phyloP scores from a whole-genome alignment of 2,888 invertebrate genomes.

The Tyria jacobaeae region DNA sequence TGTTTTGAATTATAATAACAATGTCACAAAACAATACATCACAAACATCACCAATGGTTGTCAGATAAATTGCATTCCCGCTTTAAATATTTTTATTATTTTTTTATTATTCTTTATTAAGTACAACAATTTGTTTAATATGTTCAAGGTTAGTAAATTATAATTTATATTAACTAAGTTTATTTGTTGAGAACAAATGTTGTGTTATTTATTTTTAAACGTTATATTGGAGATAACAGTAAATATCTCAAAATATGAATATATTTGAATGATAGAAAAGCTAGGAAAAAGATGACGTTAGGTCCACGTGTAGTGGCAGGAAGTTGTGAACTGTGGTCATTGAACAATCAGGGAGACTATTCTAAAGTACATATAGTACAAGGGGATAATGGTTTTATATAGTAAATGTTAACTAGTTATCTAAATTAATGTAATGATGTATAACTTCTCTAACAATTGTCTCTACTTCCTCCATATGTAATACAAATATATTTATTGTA shows the following conservation, averaged over 20 bases:
- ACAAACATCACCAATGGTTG: constrained; percentile 34
- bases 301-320: not conserved
- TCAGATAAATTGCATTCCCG: constrained; percentile 54
- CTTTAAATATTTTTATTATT: constrained; percentile 34
- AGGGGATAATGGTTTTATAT: constrained; percentile 15
- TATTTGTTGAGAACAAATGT: constrained; percentile 43
- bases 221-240: constrained; percentile 29
- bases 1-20: constrained; percentile 6
- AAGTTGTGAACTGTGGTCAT: not conserved
- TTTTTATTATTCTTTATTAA: constrained; percentile 37
- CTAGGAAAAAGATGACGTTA: not conserved
- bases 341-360: constrained; percentile 18
- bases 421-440: constrained; percentile 11
- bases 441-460: not conserved
- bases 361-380: constrained; percentile 17
- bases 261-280: not conserved
- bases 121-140: constrained; percentile 7
- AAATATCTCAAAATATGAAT: constrained; percentile 25
- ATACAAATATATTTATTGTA: constrained; percentile 19
- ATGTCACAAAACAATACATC: constrained; percentile 23
- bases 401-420: constrained; percentile 24
- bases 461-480: constrained; percentile 5
- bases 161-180: constrained; percentile 25
- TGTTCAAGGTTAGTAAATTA: not conserved
- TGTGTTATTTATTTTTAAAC: constrained; percentile 44